phyloP scores from a whole-genome alignment of 2,113 vertebrate species.

The Lamprologus callipterus region DNA sequence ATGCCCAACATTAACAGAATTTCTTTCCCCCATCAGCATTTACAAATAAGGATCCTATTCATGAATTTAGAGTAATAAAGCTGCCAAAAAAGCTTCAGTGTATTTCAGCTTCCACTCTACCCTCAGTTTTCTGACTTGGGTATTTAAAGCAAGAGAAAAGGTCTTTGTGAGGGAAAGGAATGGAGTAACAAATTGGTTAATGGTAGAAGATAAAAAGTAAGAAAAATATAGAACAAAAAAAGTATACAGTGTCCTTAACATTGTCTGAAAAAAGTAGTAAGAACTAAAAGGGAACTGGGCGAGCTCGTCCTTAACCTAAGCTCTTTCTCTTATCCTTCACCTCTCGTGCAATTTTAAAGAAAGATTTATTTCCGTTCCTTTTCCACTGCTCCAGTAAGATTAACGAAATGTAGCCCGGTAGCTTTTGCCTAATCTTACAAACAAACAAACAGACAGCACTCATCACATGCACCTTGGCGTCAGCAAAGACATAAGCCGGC shows the following conservation, averaged over 20 bases:
- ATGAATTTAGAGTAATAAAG: neutral
- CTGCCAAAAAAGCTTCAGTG: neutral
- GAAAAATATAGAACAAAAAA: neutral
- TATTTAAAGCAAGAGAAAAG: neutral
- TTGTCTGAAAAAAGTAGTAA: neutral
- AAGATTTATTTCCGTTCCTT: neutral
- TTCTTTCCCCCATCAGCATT: neutral
- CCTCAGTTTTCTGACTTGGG: neutral
- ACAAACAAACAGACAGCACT: neutral
- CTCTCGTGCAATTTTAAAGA: neutral
- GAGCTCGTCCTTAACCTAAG: neutral
- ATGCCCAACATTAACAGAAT: neutral
- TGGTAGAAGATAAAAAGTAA: neutral
- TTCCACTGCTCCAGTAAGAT: neutral
- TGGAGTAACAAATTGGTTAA: neutral
- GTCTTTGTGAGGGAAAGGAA: neutral
- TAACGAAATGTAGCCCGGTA: neutral
- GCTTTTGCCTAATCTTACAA: neutral
- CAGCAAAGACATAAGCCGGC: neutral
- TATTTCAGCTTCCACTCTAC: neutral
- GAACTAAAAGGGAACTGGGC: neutral
- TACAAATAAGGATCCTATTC: conserved; percentile 27
- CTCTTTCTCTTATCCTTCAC: neutral
- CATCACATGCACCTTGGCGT: neutral
- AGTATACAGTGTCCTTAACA: neutral